A percentile compares a stretch with the other conserved stretches of the same genome.
phyloP scores from a whole-genome alignment of 1,140 invertebrate genomes.

The Drosophila punjabiensis region DNA sequence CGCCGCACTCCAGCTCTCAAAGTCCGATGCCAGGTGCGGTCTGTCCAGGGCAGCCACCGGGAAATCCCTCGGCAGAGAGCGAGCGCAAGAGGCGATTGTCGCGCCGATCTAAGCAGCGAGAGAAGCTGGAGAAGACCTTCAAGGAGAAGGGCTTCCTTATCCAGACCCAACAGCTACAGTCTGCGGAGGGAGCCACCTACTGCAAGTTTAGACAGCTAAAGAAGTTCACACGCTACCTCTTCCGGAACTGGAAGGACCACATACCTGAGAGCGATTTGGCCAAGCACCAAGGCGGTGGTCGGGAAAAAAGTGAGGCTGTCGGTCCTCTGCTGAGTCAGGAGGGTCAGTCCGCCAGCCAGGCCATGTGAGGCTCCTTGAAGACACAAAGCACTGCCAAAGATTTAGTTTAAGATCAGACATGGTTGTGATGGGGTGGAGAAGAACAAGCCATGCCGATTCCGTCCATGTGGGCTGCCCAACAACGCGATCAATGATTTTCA shows the following conservation, averaged over 20 bases:
- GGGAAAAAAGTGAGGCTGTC: slow-evolving; percentile 17
- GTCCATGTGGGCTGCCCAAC: slow-evolving; percentile 64
- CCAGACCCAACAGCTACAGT: slow-evolving; percentile 96
- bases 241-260: slow-evolving; percentile 97
- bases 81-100: slow-evolving; percentile 89
- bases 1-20: slow-evolving; percentile 49
- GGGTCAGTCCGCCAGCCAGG: slow-evolving; percentile 29
- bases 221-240: slow-evolving; percentile 96
- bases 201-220: slow-evolving; percentile 96
- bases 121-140: slow-evolving; percentile 96
- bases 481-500: slow-evolving; percentile 20
- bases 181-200: slow-evolving; percentile 96
- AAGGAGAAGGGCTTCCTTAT: slow-evolving; percentile 96
- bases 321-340: slow-evolving; percentile 39
- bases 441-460: slow-evolving; percentile 64
- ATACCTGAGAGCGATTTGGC: slow-evolving; percentile 90
- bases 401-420: slow-evolving; percentile 58
- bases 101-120: slow-evolving; percentile 92
- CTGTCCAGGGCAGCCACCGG: slow-evolving; percentile 21
- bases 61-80: slow-evolving; percentile 28
- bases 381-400: slow-evolving; percentile 75
- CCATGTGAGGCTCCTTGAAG: slow-evolving; percentile 19
- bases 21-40: slow-evolving; percentile 53
- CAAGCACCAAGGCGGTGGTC: slow-evolving; percentile 46
- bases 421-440: slow-evolving; percentile 9